phyloP scores from a whole-genome alignment of 1,140 invertebrate species.

The Contarinia nasturtii region DNA sequence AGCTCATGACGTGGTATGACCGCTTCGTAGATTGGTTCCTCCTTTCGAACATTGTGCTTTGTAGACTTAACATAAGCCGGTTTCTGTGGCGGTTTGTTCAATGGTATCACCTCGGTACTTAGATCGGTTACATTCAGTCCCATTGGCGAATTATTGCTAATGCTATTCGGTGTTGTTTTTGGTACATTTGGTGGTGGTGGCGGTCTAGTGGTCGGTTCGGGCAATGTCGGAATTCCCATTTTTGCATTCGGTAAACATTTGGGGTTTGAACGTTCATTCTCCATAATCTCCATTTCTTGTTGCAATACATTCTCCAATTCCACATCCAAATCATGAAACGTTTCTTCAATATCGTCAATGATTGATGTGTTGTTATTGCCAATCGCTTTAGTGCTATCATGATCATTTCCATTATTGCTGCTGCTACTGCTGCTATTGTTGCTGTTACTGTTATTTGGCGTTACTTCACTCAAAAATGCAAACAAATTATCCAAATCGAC shows the following conservation, averaged over 20 bases:
- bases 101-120: no score
- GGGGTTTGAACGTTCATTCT: conserved; percentile 13
- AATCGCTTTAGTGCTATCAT: no score
- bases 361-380: conserved; percentile 28
- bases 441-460: conserved; percentile 19
- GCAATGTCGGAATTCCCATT: conserved; percentile 35
- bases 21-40: conserved; percentile 70
- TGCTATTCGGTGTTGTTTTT: conserved; percentile 15
- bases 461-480: conserved; percentile 73
- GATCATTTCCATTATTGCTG: conserved; percentile 12
- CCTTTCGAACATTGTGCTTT: conserved; percentile 3
- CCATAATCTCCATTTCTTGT: conserved; percentile 20
- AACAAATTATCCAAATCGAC: conserved; percentile 87
- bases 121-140: background rate
- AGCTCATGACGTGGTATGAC: conserved; percentile 47
- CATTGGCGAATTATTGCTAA: conserved; percentile 3
- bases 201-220: conserved; percentile 53
- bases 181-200: conserved; percentile 27
- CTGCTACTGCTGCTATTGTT: background rate
- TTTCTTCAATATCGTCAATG: conserved; percentile 67
- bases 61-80: conserved; percentile 17
- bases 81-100: conserved; percentile 10
- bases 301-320: conserved; percentile 40
- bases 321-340: conserved; percentile 63
- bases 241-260: conserved; percentile 11